phyloP scores from a whole-genome alignment of 1,140 invertebrate genomes.

The Drosophila asahinai region DNA sequence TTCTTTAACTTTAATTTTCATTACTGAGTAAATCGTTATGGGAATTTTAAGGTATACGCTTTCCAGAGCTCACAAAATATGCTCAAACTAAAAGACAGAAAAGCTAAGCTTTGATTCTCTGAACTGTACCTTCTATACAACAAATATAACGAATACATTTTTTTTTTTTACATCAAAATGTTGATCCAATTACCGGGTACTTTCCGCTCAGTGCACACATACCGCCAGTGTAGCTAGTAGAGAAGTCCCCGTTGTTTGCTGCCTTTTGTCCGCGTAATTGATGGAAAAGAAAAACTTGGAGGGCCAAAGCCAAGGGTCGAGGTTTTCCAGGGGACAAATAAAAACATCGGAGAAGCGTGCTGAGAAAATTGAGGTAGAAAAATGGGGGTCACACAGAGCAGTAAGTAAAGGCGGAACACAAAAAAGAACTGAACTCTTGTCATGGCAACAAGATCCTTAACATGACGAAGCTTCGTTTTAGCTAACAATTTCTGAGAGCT shows the following conservation, averaged over 20 bases:
- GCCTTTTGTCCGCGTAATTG: slow-evolving; percentile 71
- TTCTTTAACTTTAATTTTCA: no score
- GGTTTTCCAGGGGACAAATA: background rate
- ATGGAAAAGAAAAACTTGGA: slow-evolving; percentile 50
- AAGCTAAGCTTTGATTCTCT: no score
- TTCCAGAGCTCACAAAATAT: no score
- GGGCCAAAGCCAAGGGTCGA: slow-evolving; percentile 19
- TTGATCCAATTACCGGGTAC: no score
- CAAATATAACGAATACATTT: background rate
- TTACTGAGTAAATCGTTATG: no score
- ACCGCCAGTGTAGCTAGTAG: background rate
- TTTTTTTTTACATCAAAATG: background rate
- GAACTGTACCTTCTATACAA: no score
- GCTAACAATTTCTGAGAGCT: background rate
- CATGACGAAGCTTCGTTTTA: slow-evolving; percentile 15
- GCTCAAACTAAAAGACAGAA: no score
- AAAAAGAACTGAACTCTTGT: slow-evolving; percentile 11
- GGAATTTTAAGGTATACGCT: no score
- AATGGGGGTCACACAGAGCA: background rate
- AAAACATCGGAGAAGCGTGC: background rate
- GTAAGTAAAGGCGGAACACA: slow-evolving; percentile 10
- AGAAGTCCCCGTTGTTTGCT: slow-evolving; percentile 20
- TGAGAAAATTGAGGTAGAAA: background rate
- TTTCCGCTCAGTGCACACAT: slow-evolving; percentile 4
- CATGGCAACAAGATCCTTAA: slow-evolving; percentile 14